Base-by-base conservation (phyloP, 2,888 invertebrate species). In the Cephus pulcher region DNA sequence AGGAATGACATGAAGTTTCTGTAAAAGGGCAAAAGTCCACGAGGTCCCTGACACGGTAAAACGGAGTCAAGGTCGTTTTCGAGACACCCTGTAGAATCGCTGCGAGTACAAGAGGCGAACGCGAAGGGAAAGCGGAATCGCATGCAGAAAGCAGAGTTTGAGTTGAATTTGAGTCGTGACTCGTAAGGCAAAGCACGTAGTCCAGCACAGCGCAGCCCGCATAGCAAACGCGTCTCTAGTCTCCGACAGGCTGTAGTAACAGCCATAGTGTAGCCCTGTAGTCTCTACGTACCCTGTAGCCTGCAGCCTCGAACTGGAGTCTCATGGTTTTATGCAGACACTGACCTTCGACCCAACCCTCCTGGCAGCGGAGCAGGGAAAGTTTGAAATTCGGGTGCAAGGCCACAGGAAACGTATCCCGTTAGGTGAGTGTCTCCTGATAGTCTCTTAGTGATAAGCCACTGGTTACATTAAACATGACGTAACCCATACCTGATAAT, bases 351-450 rank as follows among this genome's bases (percentile, higher is more conserved):
- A 88, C 85, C 83, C 84, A 79, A 75, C 79, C 79, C 78, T 81
- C 84, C 76, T 37, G 75, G 69, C 76, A 32, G 79, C 82, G 83
- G 82, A 81, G 83, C 89, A 87, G 89, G 86, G 88, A 89, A 90
- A 90, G 89, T 91, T 91, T 90, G 84, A 89, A 89, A 90, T 91
- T 91, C 88, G 88, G 88, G 88, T 89, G 90, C 91, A 90, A 90
- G 91, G 91, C 89, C 90, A 90, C 87, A 85, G 86, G 84, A 75
- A 73, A 76, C 75, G 78, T 56, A 34, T 74, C 74, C 69, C 74
- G 35, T 69, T 74, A 69, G 74, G 33, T 33, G 73, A 56, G 56
- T 56, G 23, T 23, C 56, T 56, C 56, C 23, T 1, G 56, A 56
- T 56, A 56, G 56, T 56, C 23, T 56, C 56, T 0, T 9, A 23